These are phyloP conservation scores for Corythucha ciliata DNA, from an alignment of 2,888 invertebrate species.

Conservation along the genomic window DNA sequence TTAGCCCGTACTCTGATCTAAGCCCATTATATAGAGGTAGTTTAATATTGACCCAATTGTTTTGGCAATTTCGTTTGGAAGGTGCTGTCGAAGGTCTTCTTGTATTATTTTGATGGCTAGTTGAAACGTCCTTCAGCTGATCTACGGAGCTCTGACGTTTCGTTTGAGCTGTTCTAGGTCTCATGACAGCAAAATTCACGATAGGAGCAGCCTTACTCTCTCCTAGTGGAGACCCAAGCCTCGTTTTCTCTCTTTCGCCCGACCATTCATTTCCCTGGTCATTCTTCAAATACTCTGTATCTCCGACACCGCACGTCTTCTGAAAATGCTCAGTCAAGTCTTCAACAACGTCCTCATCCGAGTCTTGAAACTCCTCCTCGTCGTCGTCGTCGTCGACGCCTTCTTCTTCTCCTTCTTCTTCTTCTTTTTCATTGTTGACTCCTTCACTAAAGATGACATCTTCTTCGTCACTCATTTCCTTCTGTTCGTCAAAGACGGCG, in stretches of 20 bases:
- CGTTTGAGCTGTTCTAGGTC: too few species aligned
- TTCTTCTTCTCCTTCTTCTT: background rate
- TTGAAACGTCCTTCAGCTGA: too few species aligned
- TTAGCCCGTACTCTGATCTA: slow-evolving; percentile 37
- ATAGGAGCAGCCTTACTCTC: too few species aligned
- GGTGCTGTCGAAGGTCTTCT: slow-evolving; percentile 28
- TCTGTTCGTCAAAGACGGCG: slow-evolving; percentile 2
- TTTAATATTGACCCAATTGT: slow-evolving; percentile 16
- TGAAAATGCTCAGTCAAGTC: too few species aligned
- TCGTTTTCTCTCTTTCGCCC: background rate
- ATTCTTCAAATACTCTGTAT: too few species aligned
- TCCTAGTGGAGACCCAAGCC: too few species aligned
- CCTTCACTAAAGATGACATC: background rate
- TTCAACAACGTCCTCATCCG: too few species aligned
- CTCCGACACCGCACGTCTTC: too few species aligned
- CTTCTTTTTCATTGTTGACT: background rate
- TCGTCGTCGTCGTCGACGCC: background rate
- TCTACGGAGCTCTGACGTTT: too few species aligned
- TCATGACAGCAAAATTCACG: too few species aligned
- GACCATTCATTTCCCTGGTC: background rate
- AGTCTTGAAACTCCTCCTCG: slow-evolving; percentile 1
- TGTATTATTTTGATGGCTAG: too few species aligned
- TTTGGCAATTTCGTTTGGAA: slow-evolving; percentile 22
- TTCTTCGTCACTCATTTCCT: background rate
- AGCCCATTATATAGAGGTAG: slow-evolving; percentile 37